Base-by-base conservation (phyloP, 2,888 invertebrate species). In the Yponomeuta plumbellus region DNA sequence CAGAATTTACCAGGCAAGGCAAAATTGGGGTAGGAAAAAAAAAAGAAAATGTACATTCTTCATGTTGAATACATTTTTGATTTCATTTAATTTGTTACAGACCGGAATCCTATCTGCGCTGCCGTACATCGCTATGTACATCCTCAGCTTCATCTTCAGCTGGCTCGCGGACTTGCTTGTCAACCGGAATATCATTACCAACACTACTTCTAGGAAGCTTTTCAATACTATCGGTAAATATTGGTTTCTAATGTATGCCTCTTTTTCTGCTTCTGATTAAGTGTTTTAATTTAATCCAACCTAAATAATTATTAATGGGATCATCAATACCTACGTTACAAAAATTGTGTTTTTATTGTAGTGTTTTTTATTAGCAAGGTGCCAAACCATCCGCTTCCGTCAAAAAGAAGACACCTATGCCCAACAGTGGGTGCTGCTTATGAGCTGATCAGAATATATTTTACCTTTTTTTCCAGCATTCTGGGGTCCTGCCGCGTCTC, bases 121-220 rank as follows among this genome's bases (percentile, higher is more conserved):
- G 11, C 96, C 96, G 0, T 97, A 97, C 79, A 88, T 95, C 17
- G 93, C 93, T 0, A 95, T 96, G 90, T 96, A 95, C 92, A 69
- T 95, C 21, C 81, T 95, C 66, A 94, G 95, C 72, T 95, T 96
- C 74, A 81, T 95, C 5, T 94, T 96, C 81, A 95, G 96, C 66
- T 93, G 92, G 78, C 71, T 92, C 0, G 93, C 96, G 0, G 95
- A 96, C 75, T 86, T 88, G 70, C 76, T 94, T 0, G 92, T 94
- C 66, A 93, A 92, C 69, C 91, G 85, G n/a, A 89, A 92, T 26
- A 76, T 92, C 11, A 69, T 93, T 10, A 82, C 86, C 0, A 79
- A 93, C 4, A 91, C 91, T 44, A 82, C 84, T 0, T 92, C 94
- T 0, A 91, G 95, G 71, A 95, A 94, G 79, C 84, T 95, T 67